A percentile compares a stretch with the other conserved stretches of the same genome.
These are phyloP conservation scores for Panagrolaimus sp. DNA, from an alignment of 1,140 invertebrate species.

Conservation along the genomic window DNA sequence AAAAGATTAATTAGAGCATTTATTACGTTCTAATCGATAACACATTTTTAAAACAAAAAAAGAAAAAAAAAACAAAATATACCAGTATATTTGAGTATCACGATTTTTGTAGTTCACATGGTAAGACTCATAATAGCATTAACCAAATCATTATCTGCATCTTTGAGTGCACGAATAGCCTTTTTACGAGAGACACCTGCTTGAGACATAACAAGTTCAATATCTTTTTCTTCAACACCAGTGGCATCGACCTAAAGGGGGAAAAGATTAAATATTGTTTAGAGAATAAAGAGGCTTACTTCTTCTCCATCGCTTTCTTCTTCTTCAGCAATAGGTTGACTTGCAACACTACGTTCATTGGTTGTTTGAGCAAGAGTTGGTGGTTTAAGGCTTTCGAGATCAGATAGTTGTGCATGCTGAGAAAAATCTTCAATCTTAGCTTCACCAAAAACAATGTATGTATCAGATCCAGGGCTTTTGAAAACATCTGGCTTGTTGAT, in stretches of 20 bases:
- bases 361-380: slow-evolving; percentile 59
- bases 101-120: too few relatives aligned
- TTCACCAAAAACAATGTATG: slow-evolving; percentile 98
- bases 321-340: slow-evolving; percentile 33
- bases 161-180: slow-evolving; percentile 88
- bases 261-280: slow-evolving; percentile 28
- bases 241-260: slow-evolving; percentile 72
- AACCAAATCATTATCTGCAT: slow-evolving; percentile 95
- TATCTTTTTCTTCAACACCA: slow-evolving; percentile 93
- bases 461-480: slow-evolving; percentile 98
- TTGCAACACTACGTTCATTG: slow-evolving; percentile 27
- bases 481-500: slow-evolving; percentile 99
- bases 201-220: slow-evolving; percentile 94
- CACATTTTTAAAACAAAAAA: too few relatives aligned
- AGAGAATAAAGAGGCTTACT: background rate
- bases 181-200: slow-evolving; percentile 84
- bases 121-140: slow-evolving; percentile 67
- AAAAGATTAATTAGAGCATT: too few relatives aligned
- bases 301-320: slow-evolving; percentile 49
- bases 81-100: too few relatives aligned
- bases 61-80: too few relatives aligned
- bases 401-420: slow-evolving; percentile 95
- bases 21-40: too few relatives aligned
- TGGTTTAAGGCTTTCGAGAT: slow-evolving; percentile 94
- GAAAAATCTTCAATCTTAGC: slow-evolving; percentile 99